Evolutionary conservation across 2,797 vertebrate species (phyloP), one percentile per base, ranked within the genome.

Genomic region (Falco peregrinus): DNA sequence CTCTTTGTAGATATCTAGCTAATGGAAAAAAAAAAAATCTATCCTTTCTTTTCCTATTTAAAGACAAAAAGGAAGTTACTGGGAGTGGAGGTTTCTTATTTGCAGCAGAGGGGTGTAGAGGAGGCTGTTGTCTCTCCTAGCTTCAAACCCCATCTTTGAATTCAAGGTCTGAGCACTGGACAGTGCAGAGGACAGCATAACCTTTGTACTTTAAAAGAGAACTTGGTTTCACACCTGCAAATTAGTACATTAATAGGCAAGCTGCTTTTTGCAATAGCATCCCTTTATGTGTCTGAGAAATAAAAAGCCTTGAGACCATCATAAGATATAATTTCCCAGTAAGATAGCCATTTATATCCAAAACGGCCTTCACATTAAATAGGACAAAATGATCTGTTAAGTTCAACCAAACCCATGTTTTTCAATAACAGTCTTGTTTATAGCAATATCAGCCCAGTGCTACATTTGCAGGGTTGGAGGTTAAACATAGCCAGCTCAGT

Each of bases 401-500:
- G 57, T 90, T 91, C 81, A 87, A 68, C 35, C 47, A 84, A 63
- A 35, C 5, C 4, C 9, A 8, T 6, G 6, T 77, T 96, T 94
- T 80, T 90, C 73, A 76, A 39, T 54, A 50, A 78, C n/a, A 89
- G 33, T 54, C 86, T 96, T 3, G 1, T 69, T 96, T 93, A 92
- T 69, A 65, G 60, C 94, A 91, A 82, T 11, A 87, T 63, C 47
- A 96, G 29, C 22, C 56, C 74, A 73, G 59, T 68, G 84, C 77
- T 94, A 61, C 87, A 76, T 87, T 94, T 51, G 54, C 43, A 87
- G 80, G 93, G 84, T 59, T 88, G 77, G 73, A 95, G 95, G 96
- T 97, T 97, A 97, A 95, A 74, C 75, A 54, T 57, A 84, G 87
- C 64, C 4, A 10, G 65, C n/a, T 89, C 53, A 69, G 67, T 95